Evolutionary conservation across 1,140 invertebrate genomes (phyloP), one percentile per base, ranked within the genome.

Genomic region (Hermetia illucens): DNA sequence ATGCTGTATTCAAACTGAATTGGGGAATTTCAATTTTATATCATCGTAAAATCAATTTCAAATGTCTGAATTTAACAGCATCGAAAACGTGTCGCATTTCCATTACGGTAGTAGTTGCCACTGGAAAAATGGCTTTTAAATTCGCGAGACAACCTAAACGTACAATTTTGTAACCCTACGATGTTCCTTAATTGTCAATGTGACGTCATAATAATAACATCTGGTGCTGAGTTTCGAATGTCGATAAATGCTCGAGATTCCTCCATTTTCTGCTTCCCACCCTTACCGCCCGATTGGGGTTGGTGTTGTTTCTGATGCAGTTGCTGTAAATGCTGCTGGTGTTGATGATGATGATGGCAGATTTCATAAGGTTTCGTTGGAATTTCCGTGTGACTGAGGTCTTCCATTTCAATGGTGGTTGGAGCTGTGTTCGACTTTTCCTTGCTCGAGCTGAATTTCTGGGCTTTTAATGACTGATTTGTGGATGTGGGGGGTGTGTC

Each of bases 141-240:
- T n/a, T n/a, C n/a, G n/a, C n/a, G n/a, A n/a, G n/a, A n/a, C n/a
- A n/a, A n/a, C n/a, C n/a, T n/a, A n/a, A n/a, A n/a, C n/a, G n/a
- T n/a, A n/a, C n/a, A n/a, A n/a, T n/a, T n/a, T n/a, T n/a, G n/a
- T n/a, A n/a, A n/a, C n/a, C n/a, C n/a, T n/a, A n/a, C n/a, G n/a
- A n/a, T n/a, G n/a, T 45, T 58, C 53, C 53, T 53, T 59, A 58
- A 60, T 52, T 69, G 73, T 82, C 77, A 83, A 73, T 82, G 79
- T 13, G 58, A 59, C 45, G 61, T 64, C 62, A 79, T 81, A 48
- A 82, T 79, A 47, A 88, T 85, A 36, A 88, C 84, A 55, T 90
- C 85, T 15, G 84, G 84, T 2, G 84, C 84, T 31, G 83, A 86
- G 53, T 86, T 84, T 20, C 58, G 52, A 46, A 59, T 62, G 43